Conservation (phyloP, 2,113 vertebrate species). For the Phalacrocorax carbo region DNA sequence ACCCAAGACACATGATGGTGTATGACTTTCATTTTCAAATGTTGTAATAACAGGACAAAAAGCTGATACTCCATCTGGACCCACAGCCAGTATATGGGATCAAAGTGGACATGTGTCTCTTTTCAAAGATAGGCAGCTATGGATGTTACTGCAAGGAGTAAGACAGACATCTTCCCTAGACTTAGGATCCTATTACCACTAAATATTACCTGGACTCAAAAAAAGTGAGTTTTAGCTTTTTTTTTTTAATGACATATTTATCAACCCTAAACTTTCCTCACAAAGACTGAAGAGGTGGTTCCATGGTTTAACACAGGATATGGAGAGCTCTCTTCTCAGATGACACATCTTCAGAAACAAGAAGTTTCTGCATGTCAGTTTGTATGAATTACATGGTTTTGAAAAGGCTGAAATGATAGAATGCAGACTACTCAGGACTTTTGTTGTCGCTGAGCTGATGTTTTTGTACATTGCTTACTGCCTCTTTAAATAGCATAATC, state of each 20-base stretch:
- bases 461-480: neutral
- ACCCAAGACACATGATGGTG: neutral
- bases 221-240: neutral
- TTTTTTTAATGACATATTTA: neutral
- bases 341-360: neutral
- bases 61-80: neutral
- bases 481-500: neutral
- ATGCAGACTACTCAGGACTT: neutral
- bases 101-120: accelerated
- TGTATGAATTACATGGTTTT: neutral
- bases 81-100: neutral
- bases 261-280: neutral
- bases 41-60: neutral
- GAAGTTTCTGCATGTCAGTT: neutral
- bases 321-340: neutral
- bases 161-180: neutral
- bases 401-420: neutral
- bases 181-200: neutral
- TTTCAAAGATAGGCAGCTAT: neutral
- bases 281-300: neutral
- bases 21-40: neutral
- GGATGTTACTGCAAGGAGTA: neutral
- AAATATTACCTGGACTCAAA: neutral
- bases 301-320: accelerated
- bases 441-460: neutral